These are phyloP conservation scores for Acleris holmiana DNA, from an alignment of 2,888 invertebrate species.

Conservation along the genomic window DNA sequence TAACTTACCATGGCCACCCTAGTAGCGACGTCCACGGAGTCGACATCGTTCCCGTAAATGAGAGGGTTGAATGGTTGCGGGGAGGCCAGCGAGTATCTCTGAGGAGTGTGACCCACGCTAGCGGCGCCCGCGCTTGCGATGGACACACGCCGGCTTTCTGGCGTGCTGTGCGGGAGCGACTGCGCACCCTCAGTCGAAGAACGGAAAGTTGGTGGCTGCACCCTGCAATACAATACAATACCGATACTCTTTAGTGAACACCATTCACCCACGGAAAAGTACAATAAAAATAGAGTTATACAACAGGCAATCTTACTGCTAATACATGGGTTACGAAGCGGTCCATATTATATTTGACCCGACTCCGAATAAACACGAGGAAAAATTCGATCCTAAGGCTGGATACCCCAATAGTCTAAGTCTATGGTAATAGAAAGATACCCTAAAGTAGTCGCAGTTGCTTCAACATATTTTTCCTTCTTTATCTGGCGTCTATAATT, in stretches of 20 bases:
- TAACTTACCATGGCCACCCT: slow-evolving; percentile 95
- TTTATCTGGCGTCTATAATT: no score
- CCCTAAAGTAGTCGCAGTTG: no score
- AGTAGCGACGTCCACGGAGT: slow-evolving; percentile 99
- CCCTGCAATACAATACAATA: slow-evolving; percentile 50
- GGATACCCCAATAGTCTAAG: no score
- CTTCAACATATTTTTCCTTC: no score
- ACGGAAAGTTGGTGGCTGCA: slow-evolving; percentile 62
- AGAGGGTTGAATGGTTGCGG: slow-evolving; percentile 91
- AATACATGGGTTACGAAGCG: no score
- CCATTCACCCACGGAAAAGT: no score
- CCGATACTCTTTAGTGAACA: neutral
- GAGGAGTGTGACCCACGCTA: slow-evolving; percentile 64
- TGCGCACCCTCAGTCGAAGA: slow-evolving; percentile 59
- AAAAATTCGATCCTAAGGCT: no score
- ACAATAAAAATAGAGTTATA: no score
- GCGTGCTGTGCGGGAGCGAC: slow-evolving; percentile 68
- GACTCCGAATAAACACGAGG: no score
- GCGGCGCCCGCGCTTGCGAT: slow-evolving; percentile 57
- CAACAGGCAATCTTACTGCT: no score
- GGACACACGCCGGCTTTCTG: slow-evolving; percentile 75
- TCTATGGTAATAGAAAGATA: no score
- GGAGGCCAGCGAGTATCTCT: slow-evolving; percentile 76
- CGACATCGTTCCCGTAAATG: slow-evolving; percentile 97
- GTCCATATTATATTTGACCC: no score